Evolutionary conservation across 2,113 vertebrate species (phyloP).

Genomic region (Parus major): DNA sequence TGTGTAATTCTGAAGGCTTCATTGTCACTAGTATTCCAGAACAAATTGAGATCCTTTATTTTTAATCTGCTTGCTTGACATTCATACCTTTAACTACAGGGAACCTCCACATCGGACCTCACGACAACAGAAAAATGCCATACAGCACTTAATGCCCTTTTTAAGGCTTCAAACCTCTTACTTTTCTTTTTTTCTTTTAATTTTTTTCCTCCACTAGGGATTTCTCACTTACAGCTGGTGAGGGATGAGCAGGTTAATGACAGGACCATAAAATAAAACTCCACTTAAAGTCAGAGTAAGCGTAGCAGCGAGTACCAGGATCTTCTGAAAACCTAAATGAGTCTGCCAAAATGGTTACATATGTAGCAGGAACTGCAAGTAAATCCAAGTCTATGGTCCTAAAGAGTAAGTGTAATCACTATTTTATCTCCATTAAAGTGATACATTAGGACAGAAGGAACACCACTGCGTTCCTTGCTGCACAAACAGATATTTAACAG

Average conservation of each 20-base stretch:
- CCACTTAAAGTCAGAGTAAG: conserved; percentile 11
- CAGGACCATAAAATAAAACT: conserved; percentile 35
- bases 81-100: not conserved
- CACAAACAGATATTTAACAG: conserved; percentile 53
- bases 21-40: not conserved
- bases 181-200: not conserved
- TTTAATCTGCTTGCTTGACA: not conserved
- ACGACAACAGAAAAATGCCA: not conserved
- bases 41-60: not conserved
- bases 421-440: conserved; percentile 66
- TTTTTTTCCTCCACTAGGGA: not conserved
- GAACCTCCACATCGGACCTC: not conserved
- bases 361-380: conserved; percentile 9
- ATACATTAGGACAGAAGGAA: conserved; percentile 59
- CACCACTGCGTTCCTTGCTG: not conserved
- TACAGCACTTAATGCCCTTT: not conserved
- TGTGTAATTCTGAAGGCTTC: not conserved
- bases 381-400: conserved; percentile 56
- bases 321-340: conserved; percentile 23
- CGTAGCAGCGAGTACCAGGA: not conserved
- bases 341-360: conserved; percentile 37
- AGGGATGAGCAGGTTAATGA: conserved; percentile 33
- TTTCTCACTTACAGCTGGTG: not conserved
- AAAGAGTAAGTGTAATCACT: conserved; percentile 56
- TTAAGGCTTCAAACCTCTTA: not conserved